Conservation (phyloP, 2,888 invertebrate species). For the Seladonia tumulorum region DNA sequence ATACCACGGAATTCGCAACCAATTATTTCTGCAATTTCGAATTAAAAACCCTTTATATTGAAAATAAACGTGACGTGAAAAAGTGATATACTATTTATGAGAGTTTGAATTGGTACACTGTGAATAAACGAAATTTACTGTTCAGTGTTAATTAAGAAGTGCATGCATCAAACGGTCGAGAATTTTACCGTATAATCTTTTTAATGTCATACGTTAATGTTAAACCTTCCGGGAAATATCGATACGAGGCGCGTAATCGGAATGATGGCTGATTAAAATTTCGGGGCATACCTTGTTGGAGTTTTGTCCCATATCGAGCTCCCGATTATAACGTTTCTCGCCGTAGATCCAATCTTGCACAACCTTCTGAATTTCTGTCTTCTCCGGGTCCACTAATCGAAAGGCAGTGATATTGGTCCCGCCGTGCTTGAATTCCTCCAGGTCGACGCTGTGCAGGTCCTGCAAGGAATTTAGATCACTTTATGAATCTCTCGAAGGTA, state of each 20-base stretch:
- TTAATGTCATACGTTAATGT: background rate
- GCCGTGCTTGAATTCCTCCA: conserved; percentile 97
- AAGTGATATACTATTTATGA: background rate
- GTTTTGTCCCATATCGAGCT: conserved; percentile 87
- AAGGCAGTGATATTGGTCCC: conserved; percentile 98
- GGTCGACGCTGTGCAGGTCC: conserved; percentile 96
- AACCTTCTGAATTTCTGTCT: conserved; percentile 91
- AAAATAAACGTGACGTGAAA: background rate
- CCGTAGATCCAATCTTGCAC: conserved; percentile 92
- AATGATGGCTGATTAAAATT: background rate
- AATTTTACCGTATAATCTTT: background rate
- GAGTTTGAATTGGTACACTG: background rate
- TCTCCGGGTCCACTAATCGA: conserved; percentile 93
- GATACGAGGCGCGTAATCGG: background rate
- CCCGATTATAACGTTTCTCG: conserved; percentile 88
- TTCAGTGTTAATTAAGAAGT: background rate
- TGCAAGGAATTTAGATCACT: conserved; percentile 80
- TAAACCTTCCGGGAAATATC: background rate
- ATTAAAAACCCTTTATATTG: background rate
- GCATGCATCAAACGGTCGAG: too few species aligned
- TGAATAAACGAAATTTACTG: background rate
- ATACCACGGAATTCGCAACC: background rate
- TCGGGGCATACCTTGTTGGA: conserved; percentile 85
- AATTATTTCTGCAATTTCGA: background rate
- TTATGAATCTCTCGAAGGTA: conserved; percentile 50